A percentile compares a stretch with the other conserved stretches of the same genome.
Conservation (phyloP, 2,888 invertebrate genomes). For the Drosophila yooni region DNA sequence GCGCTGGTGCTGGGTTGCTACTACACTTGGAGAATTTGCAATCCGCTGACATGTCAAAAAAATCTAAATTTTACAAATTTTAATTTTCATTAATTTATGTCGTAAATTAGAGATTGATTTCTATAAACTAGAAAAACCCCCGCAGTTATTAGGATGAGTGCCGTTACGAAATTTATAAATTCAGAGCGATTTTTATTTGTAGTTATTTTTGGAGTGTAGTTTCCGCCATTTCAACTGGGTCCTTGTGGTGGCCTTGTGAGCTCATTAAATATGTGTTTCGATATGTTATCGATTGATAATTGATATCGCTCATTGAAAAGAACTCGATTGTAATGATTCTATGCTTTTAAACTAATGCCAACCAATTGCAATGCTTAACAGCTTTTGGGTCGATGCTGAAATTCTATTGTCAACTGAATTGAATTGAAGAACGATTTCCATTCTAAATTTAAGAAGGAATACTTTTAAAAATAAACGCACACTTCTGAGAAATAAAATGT, state of each 20-base stretch:
- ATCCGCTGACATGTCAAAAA: not conserved
- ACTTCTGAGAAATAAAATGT: not conserved
- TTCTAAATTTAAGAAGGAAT: not conserved
- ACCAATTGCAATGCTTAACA: not conserved
- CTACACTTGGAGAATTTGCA: not conserved
- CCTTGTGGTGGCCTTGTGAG: slow-evolving; percentile 14
- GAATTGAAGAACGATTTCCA: not conserved
- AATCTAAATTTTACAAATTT: rapidly evolving
- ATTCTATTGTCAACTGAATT: not conserved
- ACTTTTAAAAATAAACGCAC: not conserved
- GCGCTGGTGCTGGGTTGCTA: not conserved
- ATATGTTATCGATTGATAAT: slow-evolving; percentile 20
- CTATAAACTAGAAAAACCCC: not conserved
- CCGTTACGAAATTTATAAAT: not conserved
- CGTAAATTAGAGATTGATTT: not conserved
- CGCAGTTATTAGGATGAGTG: not conserved
- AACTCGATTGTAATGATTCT: not conserved
- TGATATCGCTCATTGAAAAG: not conserved
- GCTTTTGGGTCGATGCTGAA: not conserved
- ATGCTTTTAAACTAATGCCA: not conserved
- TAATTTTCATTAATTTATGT: not conserved
- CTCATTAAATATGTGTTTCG: slow-evolving; percentile 26
- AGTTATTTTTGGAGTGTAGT: not conserved
- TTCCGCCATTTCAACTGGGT: not conserved
- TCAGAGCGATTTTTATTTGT: not conserved